Conservation (phyloP, 2,113 vertebrate species). For the Perccottus glenii region DNA sequence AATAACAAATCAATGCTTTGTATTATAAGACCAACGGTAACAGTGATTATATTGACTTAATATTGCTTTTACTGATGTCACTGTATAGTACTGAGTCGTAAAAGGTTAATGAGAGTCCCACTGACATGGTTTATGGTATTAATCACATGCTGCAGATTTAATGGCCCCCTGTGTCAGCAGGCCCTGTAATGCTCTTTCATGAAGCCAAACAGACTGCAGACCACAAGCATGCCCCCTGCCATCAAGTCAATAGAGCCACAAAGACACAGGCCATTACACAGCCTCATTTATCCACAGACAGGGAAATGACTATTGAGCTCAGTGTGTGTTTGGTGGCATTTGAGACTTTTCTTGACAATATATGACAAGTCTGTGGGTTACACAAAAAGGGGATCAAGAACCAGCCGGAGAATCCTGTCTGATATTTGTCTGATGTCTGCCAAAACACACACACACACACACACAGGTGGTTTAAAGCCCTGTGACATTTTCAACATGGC, state of each 20-base stretch:
- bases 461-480: slow-evolving; percentile 11
- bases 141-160: slow-evolving; percentile 52
- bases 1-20: slow-evolving; percentile 37
- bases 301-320: slow-evolving; percentile 53
- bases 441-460: neutral
- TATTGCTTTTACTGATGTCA: slow-evolving; percentile 29
- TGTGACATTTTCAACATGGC: slow-evolving; percentile 61
- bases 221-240: slow-evolving; percentile 46
- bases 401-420: slow-evolving; percentile 8
- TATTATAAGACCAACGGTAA: neutral
- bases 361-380: slow-evolving; percentile 25
- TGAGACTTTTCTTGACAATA: slow-evolving; percentile 37
- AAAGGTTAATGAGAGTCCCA: slow-evolving; percentile 63
- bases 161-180: slow-evolving; percentile 36
- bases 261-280: slow-evolving; percentile 70
- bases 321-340: slow-evolving; percentile 31
- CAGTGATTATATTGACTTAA: slow-evolving; percentile 26
- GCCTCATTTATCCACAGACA: slow-evolving; percentile 57
- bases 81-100: slow-evolving; percentile 20
- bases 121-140: slow-evolving; percentile 41
- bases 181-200: slow-evolving; percentile 43
- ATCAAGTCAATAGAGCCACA: slow-evolving; percentile 63
- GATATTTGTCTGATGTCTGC: slow-evolving; percentile 10
- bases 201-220: slow-evolving; percentile 49
- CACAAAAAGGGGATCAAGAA: slow-evolving; percentile 29